These are phyloP conservation scores for Ostrea denselamellosa DNA, from an alignment of 1,140 invertebrate genomes.

Conservation along the genomic window DNA sequence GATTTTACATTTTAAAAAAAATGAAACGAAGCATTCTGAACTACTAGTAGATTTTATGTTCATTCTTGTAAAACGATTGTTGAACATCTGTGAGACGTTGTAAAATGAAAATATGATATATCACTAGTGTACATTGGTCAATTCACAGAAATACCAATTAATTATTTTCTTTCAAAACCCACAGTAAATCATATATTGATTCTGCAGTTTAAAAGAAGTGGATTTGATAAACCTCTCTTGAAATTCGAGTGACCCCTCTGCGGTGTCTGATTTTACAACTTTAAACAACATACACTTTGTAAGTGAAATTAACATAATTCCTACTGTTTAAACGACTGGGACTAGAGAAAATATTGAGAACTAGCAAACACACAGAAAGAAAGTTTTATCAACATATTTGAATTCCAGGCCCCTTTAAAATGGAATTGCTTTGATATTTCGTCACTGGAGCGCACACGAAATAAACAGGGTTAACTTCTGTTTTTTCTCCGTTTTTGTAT, in stretches of 20 bases:
- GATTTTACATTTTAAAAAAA: too few species aligned
- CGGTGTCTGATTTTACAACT: slow-evolving; percentile 38
- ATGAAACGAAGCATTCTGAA: too few species aligned
- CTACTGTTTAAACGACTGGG: neutral
- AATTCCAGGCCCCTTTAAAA: slow-evolving; percentile 12
- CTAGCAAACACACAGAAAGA: neutral
- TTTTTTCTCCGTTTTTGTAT: neutral
- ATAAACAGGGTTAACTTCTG: neutral
- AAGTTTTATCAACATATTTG: slow-evolving; percentile 36
- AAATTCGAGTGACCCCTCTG: neutral
- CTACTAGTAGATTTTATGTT: too few species aligned
- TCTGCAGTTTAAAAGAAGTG: slow-evolving; percentile 20
- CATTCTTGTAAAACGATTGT: too few species aligned
- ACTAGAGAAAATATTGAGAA: neutral
- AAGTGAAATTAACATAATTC: slow-evolving; percentile 42
- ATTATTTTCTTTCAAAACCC: neutral
- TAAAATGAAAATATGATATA: too few species aligned
- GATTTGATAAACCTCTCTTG: slow-evolving; percentile 32
- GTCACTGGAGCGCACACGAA: neutral
- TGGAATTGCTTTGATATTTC: slow-evolving; percentile 9
- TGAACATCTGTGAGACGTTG: too few species aligned
- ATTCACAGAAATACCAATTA: slow-evolving; percentile 24
- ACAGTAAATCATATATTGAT: neutral
- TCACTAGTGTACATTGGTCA: neutral
- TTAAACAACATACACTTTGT: slow-evolving; percentile 11